Evolutionary conservation across 2,888 invertebrate genomes (phyloP).

Genomic region (Hypena proboscidalis): DNA sequence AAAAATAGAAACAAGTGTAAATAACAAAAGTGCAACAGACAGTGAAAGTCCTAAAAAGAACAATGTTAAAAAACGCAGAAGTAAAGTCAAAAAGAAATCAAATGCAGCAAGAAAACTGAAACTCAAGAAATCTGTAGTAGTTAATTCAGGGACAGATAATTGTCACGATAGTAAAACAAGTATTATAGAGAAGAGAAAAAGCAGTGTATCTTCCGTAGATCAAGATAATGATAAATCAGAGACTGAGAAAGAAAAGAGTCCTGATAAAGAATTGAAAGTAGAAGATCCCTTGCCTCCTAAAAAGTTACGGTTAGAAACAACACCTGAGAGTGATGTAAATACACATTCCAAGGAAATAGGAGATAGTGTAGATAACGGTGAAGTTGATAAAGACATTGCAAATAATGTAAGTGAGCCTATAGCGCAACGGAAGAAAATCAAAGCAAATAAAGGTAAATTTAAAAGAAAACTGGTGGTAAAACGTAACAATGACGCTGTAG

Average conservation of each 20-base stretch:
- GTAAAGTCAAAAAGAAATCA: slow-evolving; percentile 72
- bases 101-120: slow-evolving; percentile 56
- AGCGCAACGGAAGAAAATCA: slow-evolving; percentile 72
- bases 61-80: slow-evolving; percentile 66
- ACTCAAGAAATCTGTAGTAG: slow-evolving; percentile 58
- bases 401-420: slow-evolving; percentile 52
- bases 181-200: slow-evolving; percentile 77
- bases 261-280: slow-evolving; percentile 62
- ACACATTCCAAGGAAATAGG: slow-evolving; percentile 74
- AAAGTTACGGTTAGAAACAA: slow-evolving; percentile 73
- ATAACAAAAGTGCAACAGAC: slow-evolving; percentile 66
- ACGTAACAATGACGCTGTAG: slow-evolving; percentile 43
- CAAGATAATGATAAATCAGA: slow-evolving; percentile 62
- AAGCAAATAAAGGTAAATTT: slow-evolving; percentile 74
- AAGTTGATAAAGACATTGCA: slow-evolving; percentile 55
- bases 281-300: slow-evolving; percentile 74
- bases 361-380: slow-evolving; percentile 56
- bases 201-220: slow-evolving; percentile 75
- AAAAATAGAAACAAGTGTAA: slow-evolving; percentile 59
- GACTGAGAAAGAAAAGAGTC: slow-evolving; percentile 62
- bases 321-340: slow-evolving; percentile 64
- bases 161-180: slow-evolving; percentile 73
- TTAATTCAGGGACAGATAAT: slow-evolving; percentile 67
- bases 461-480: slow-evolving; percentile 65
- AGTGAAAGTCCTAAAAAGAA: slow-evolving; percentile 64